A percentile compares a stretch with the other conserved stretches of the same genome.
phyloP scores from a whole-genome alignment of 2,888 invertebrate genomes.

The Beris morrisii region DNA sequence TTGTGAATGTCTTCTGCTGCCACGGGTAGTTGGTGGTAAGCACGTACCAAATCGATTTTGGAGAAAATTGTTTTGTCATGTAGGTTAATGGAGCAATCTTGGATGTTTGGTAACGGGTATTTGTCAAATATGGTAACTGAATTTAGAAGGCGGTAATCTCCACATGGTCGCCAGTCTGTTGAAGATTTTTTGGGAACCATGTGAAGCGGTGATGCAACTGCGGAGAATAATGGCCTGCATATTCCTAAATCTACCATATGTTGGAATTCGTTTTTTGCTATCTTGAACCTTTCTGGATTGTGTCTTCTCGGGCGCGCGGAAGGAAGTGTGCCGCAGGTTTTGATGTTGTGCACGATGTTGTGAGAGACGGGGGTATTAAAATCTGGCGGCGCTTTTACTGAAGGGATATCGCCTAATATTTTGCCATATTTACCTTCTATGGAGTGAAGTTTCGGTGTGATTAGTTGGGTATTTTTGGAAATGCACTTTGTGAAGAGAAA shows the following conservation, averaged over 20 bases:
- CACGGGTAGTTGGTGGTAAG: background rate
- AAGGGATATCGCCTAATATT: too few relatives aligned
- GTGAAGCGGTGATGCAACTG: background rate
- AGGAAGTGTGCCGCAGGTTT: too few relatives aligned
- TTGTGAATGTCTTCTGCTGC: conserved; percentile 1
- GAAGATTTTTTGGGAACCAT: background rate
- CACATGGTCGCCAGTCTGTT: background rate
- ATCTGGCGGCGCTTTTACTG: too few relatives aligned
- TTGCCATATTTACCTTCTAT: too few relatives aligned
- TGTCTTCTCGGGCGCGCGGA: background rate
- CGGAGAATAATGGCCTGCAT: background rate
- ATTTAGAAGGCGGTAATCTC: too few relatives aligned
- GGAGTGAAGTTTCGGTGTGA: too few relatives aligned
- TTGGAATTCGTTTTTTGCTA: background rate
- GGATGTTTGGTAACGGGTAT: background rate
- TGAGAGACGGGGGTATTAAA: too few relatives aligned
- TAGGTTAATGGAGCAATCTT: background rate
- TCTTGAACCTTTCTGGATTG: background rate
- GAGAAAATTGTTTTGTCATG: background rate
- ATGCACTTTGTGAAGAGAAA: too few relatives aligned
- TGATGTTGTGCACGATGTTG: too few relatives aligned
- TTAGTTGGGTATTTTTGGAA: too few relatives aligned
- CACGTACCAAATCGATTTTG: conserved; percentile 2
- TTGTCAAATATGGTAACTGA: background rate
- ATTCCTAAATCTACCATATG: background rate